phyloP scores from a whole-genome alignment of 2,113 vertebrate genomes.

The Poeciliopsis retropinna region DNA sequence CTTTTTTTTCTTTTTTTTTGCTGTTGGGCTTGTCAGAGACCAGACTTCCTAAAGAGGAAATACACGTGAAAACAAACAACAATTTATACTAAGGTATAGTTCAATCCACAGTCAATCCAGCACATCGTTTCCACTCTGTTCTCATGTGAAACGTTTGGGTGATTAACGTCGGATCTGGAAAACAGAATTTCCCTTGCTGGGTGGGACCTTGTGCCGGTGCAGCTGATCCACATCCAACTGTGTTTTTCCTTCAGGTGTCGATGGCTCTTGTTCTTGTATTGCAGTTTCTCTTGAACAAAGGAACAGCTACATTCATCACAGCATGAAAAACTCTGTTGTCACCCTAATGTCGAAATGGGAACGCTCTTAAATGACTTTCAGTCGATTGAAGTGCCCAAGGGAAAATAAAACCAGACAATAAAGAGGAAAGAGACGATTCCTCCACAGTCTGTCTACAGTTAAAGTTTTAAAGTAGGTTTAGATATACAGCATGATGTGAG shows the following conservation, averaged over 20 bases:
- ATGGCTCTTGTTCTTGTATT: slow-evolving; percentile 5
- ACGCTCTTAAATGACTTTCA: slow-evolving; percentile 28
- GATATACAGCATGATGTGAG: slow-evolving; percentile 40
- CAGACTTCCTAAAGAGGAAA: slow-evolving; percentile 21
- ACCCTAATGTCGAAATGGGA: slow-evolving; percentile 32
- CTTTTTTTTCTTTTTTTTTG: slow-evolving; percentile 76
- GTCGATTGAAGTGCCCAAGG: slow-evolving; percentile 46
- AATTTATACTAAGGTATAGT: slow-evolving; percentile 18
- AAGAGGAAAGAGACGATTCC: slow-evolving; percentile 4
- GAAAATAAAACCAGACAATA: slow-evolving; percentile 7
- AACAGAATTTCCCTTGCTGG: slow-evolving; percentile 10
- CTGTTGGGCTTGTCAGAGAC: slow-evolving; percentile 64
- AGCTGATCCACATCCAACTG: slow-evolving; percentile 10
- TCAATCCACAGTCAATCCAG: slow-evolving; percentile 27
- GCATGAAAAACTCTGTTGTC: slow-evolving; percentile 26
- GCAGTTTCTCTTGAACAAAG: neutral
- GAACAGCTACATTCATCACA: slow-evolving; percentile 50
- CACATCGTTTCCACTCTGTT: slow-evolving; percentile 33
- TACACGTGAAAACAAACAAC: slow-evolving; percentile 34
- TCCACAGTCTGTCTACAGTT: slow-evolving; percentile 38
- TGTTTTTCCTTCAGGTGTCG: neutral
- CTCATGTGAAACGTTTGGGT: slow-evolving; percentile 10
- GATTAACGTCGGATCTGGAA: slow-evolving; percentile 28
- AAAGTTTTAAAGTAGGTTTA: slow-evolving; percentile 38
- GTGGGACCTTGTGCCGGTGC: slow-evolving; percentile 16